These are phyloP conservation scores for Porites evermanni DNA, from an alignment of 92 coral and sea anemone genomes.

Conservation along the genomic window DNA sequence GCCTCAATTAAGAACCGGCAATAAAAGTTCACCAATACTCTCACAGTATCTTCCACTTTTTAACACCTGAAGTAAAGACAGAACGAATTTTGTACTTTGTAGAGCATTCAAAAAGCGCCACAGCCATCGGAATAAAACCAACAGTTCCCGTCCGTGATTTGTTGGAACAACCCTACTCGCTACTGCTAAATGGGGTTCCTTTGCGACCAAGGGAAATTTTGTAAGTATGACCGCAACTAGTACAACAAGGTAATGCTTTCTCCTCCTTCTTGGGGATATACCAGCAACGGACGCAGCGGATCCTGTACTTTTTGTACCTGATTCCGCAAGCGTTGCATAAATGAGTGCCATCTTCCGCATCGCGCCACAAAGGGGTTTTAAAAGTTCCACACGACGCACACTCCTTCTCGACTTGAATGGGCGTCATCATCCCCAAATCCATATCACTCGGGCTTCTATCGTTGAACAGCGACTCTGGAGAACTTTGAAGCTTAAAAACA, in stretches of 20 bases:
- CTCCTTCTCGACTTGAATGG: slow-evolving; percentile 89
- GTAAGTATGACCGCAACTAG: slow-evolving; percentile 90
- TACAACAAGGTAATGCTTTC: slow-evolving; percentile 86
- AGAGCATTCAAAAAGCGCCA: slow-evolving; percentile 15
- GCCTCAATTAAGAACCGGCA: background rate
- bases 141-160: background rate
- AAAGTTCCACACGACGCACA: slow-evolving; percentile 96
- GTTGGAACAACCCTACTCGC: slow-evolving; percentile 27
- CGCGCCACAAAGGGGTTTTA: slow-evolving; percentile 99
- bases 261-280: slow-evolving; percentile 98
- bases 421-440: slow-evolving; percentile 88
- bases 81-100: background rate
- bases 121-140: slow-evolving; percentile 21
- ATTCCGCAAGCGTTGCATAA: slow-evolving; percentile 99
- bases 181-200: slow-evolving; percentile 63
- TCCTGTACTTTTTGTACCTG: slow-evolving; percentile 96
- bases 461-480: slow-evolving; percentile 64
- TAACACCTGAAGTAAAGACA: background rate
- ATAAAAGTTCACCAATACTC: background rate
- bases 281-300: slow-evolving; percentile 96
- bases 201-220: slow-evolving; percentile 83
- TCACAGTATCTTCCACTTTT: background rate
- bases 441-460: slow-evolving; percentile 65
- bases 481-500: slow-evolving; percentile 75
- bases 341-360: slow-evolving; percentile 99